Evolutionary conservation across 1,140 invertebrate genomes (phyloP).

Genomic region (Scylla paramamosain): DNA sequence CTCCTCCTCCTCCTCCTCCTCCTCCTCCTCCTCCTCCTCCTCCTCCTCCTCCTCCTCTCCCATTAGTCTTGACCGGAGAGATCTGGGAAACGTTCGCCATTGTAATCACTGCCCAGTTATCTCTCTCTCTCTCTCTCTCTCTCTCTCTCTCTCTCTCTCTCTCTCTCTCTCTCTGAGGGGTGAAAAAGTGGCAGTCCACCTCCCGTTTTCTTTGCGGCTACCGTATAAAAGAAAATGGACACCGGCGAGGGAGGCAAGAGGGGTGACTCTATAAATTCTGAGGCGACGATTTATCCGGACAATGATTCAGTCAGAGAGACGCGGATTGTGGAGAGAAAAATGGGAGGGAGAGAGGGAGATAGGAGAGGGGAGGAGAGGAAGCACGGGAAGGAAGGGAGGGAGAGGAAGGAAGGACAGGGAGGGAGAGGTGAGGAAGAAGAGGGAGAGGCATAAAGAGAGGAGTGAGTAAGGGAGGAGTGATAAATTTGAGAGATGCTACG

Average conservation of each 20-base stretch:
- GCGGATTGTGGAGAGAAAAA: not conserved
- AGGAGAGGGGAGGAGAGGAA: not conserved
- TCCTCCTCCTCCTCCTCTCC: not conserved
- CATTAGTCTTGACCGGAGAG: constrained; percentile 22
- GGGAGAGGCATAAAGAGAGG: not conserved
- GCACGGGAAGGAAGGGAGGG: not conserved
- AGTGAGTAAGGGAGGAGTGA: not conserved
- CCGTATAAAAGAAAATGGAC: too few species aligned
- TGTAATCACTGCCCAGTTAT: too few species aligned
- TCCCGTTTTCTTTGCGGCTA: too few species aligned
- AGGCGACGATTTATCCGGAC: not conserved
- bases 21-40: not conserved
- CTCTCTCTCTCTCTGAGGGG: too few species aligned
- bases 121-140: too few species aligned
- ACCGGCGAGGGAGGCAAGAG: too few species aligned
- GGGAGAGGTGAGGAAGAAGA: not conserved
- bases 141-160: too few species aligned
- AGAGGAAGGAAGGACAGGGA: not conserved
- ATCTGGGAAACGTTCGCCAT: too few species aligned
- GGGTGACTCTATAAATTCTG: too few species aligned
- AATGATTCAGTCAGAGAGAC: too few species aligned
- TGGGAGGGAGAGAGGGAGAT: not conserved
- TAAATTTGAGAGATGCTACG: not conserved
- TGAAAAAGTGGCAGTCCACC: too few species aligned
- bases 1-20: not conserved